phyloP scores from a whole-genome alignment of 2,113 vertebrate species.

The Cebus imitator region DNA sequence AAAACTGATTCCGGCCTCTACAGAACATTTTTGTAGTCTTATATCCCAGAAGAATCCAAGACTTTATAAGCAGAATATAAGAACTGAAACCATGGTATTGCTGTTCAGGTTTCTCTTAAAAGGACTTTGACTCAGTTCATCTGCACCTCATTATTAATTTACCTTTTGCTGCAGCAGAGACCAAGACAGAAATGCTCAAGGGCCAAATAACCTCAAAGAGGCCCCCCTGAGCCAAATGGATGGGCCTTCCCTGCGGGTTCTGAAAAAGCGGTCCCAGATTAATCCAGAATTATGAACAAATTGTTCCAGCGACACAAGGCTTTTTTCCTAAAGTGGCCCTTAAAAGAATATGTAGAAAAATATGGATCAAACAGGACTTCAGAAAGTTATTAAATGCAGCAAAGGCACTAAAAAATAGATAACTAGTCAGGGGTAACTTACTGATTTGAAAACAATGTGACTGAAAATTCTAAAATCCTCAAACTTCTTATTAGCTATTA shows the following conservation, averaged over 20 bases:
- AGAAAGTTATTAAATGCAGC: not conserved
- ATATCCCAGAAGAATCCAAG: not conserved
- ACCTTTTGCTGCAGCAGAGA: not conserved
- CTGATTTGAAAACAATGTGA: not conserved
- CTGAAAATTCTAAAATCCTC: not conserved
- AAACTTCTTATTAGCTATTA: not conserved
- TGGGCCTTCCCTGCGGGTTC: not conserved
- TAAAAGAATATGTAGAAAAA: not conserved
- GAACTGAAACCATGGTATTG: not conserved
- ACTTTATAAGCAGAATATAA: not conserved
- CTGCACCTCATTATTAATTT: constrained; percentile 14
- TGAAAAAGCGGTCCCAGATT: not conserved
- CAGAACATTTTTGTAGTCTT: constrained; percentile 1
- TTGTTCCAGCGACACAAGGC: not conserved
- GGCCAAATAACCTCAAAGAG: not conserved
- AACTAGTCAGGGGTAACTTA: not conserved
- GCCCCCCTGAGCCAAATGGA: not conserved
- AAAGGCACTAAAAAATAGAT: not conserved
- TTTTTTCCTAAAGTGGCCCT: not conserved
- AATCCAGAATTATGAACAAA: not conserved
- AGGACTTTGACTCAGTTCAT: not conserved
- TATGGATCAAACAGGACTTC: not conserved
- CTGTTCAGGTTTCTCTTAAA: not conserved
- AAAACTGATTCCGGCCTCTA: not conserved
- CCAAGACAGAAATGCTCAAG: not conserved